Percentiles rank a stretch among this genome's conserved stretches.
Evolutionary conservation across 2,797 vertebrate genomes (phyloP).

Genomic region (Pangasius macronema): DNA sequence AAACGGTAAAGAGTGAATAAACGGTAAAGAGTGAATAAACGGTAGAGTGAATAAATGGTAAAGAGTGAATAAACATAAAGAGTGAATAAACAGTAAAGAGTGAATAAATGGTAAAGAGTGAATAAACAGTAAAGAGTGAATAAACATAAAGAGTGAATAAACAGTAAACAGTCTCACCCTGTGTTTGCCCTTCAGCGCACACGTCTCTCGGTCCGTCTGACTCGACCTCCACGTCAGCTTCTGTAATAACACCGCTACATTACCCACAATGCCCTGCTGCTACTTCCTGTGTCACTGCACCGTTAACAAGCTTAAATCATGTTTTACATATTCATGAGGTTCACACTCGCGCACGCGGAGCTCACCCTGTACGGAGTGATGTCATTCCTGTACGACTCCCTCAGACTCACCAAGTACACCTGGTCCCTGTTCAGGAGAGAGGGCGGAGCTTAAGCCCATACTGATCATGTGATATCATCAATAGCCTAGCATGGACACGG

Average conservation of each 20-base stretch:
- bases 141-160: background rate
- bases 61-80: background rate
- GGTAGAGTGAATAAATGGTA: background rate
- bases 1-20: background rate
- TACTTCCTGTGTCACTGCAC: background rate
- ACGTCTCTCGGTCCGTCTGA: conserved; percentile 91
- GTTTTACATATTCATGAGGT: too few relatives aligned
- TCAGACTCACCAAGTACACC: conserved; percentile 97
- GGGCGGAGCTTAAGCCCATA: background rate
- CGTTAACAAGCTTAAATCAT: background rate
- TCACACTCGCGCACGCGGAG: background rate
- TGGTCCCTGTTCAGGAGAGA: conserved; percentile 84
- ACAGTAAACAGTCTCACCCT: conserved; percentile 79
- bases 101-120: background rate
- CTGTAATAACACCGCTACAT: conserved; percentile 72
- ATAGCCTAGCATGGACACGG: background rate
- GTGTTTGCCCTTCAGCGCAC: conserved; percentile 97
- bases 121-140: background rate
- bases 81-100: background rate
- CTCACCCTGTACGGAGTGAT: conserved; percentile 95
- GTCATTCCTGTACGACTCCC: conserved; percentile 93
- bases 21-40: background rate
- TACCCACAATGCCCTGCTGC: conserved; percentile 40
- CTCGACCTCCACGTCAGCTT: conserved; percentile 97
- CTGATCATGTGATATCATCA: background rate